A percentile compares a stretch with the other conserved stretches of the same genome.
Conservation (phyloP, 2,888 invertebrate species). For the Synanthedon vespiformis region DNA sequence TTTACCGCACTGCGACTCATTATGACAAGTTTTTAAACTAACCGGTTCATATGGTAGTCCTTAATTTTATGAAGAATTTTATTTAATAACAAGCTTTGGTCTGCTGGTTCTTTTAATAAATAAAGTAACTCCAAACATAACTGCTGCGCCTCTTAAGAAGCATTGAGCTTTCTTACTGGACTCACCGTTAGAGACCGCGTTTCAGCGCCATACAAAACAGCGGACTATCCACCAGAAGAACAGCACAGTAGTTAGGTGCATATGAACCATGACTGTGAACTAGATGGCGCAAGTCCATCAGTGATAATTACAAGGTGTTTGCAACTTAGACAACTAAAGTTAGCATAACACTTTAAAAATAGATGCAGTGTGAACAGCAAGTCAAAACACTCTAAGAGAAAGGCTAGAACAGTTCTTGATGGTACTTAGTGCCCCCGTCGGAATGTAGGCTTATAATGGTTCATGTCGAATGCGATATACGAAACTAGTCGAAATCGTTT, state of each 20-base stretch:
- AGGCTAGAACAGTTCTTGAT: conserved; percentile 19
- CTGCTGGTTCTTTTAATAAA: too few relatives aligned
- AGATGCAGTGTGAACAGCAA: conserved; percentile 4
- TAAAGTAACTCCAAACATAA: too few relatives aligned
- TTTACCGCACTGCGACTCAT: background rate
- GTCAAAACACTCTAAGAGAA: conserved; percentile 12
- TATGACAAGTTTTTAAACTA: background rate
- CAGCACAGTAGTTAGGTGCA: too few relatives aligned
- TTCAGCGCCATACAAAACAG: too few relatives aligned
- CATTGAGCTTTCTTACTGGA: too few relatives aligned
- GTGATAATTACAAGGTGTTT: conserved; percentile 3
- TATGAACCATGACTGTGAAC: too few relatives aligned
- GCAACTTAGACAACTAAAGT: conserved; percentile 1
- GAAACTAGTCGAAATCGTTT: conserved; percentile 11
- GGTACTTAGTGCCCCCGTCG: conserved; percentile 25
- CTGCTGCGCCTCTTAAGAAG: too few relatives aligned
- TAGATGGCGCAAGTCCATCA: too few relatives aligned
- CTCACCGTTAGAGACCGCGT: too few relatives aligned
- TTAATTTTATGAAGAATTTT: too few relatives aligned
- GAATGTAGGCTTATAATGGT: conserved; percentile 10
- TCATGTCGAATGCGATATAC: conserved; percentile 4
- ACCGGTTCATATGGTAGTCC: background rate
- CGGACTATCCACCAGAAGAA: too few relatives aligned
- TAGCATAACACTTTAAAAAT: conserved; percentile 1
- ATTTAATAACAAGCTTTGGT: too few relatives aligned